Base-by-base conservation (phyloP, 1,140 invertebrate species). In the Ptiloglossa arizonensis region DNA sequence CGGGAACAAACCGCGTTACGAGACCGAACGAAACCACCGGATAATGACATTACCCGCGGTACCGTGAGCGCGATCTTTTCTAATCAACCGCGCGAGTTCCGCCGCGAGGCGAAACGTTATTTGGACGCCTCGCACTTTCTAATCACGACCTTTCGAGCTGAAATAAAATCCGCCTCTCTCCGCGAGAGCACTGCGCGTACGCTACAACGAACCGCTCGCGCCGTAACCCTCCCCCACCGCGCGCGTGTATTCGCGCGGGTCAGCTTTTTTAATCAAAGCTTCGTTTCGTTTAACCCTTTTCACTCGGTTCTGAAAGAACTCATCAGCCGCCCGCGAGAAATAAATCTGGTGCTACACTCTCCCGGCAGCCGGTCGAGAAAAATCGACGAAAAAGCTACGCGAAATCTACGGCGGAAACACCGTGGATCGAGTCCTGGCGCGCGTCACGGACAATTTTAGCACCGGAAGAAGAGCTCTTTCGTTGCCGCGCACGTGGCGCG, bases 261-360 rank as follows among this genome's bases (percentile, higher is more conserved):
- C 17, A 35, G 56, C 41, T 32, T 50, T 62, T 62, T 35, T 59
- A 62, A 35, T 27, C 69, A n/a, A 38, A 19, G 41, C 17, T 72
- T 62, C 69, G 69, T 62, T 72, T 72, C 57, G 57, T 46, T 72
- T 72, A 72, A 72, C 19, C 57, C 46, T 35, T 63, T 72, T 72
- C 57, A 52, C 41, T 38, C 57, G 59, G 38, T n/a, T n/a, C 22
- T 73, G 59, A 73, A 73, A 64, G 70, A 50, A 41, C 70, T 72
- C 70, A 41, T 72, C 70, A 72, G 63, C n/a, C 57, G 57, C n/a
- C n/a, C n/a, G n/a, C n/a, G 44, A 50, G 59, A 63, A 50, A 63
- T 63, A 63, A 72, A 72, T 62, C 70, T 11, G 32, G n/a, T n/a
- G n/a, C n/a, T n/a, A n/a, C n/a, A n/a, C n/a, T n/a, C n/a, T n/a